A percentile compares a stretch with the other conserved stretches of the same genome.
These are phyloP conservation scores for Pyrgus malvae DNA, from an alignment of 2,888 invertebrate species.

Conservation along the genomic window DNA sequence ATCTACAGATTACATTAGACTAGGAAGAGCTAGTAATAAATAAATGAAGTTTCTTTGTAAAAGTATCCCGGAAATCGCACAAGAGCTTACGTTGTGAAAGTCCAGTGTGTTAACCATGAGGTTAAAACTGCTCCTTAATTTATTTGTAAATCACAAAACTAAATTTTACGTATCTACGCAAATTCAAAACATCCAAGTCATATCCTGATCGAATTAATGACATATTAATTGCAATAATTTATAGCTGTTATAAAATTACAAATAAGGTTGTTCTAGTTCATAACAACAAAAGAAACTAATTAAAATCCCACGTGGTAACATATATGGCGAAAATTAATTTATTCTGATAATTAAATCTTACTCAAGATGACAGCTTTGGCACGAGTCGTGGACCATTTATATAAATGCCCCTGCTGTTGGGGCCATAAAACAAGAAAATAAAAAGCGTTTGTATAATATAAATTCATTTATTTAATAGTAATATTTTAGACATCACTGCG, in stretches of 20 bases:
- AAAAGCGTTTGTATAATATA: not conserved
- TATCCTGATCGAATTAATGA: not conserved
- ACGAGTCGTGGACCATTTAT: constrained; percentile 14
- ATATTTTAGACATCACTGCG: too few relatives aligned
- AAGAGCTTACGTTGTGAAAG: too few relatives aligned
- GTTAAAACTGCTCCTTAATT: too few relatives aligned
- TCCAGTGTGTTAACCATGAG: too few relatives aligned
- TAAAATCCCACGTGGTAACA: constrained; percentile 12
- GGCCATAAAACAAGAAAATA: not conserved
- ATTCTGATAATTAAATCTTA: constrained; percentile 19
- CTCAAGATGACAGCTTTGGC: constrained; percentile 6
- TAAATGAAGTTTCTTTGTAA: too few relatives aligned
- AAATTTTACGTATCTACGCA: too few relatives aligned
- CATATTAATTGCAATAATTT: constrained; percentile 1
- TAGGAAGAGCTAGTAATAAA: too few relatives aligned
- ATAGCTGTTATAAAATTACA: not conserved
- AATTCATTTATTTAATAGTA: too few relatives aligned
- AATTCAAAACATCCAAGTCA: too few relatives aligned
- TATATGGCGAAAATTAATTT: constrained; percentile 20
- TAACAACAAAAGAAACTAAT: constrained; percentile 2
- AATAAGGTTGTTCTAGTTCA: constrained; percentile 16
- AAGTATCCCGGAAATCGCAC: too few relatives aligned
- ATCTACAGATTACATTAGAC: too few relatives aligned
- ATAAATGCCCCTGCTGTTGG: constrained; percentile 11
- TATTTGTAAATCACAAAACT: too few relatives aligned